Evolutionary conservation across 2,888 invertebrate species (phyloP), one percentile per base, ranked within the genome.

Genomic region (Caenorhabditis japonica): DNA sequence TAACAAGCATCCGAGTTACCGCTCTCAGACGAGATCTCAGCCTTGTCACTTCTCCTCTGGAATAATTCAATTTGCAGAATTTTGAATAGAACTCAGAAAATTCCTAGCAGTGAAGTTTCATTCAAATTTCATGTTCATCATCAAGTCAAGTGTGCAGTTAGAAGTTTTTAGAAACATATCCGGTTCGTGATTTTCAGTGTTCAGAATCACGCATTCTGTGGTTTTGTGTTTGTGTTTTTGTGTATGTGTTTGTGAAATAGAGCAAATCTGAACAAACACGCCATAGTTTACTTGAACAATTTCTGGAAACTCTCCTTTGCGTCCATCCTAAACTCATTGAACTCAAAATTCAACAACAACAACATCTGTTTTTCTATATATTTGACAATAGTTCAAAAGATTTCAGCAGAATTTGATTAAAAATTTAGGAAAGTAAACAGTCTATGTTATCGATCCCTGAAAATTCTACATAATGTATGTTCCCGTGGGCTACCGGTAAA

Each of bases 1-100:
- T 75, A 5, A 81, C 79, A 12, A 82, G 75, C 82, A 82, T 82
- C 19, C 82, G 39, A 2, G 82, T 82, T 21, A 80, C 82, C 3
- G 82, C 76, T 10, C 82, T 68, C 15, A 82, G 52, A 25, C 82
- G 68, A 10, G 79, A 78, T 25, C 76, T 61, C 27, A 81, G 72
- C 23, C 80, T 51, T n/a, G 76, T 68, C 4, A 72, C 71, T 59
- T 80, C 82, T 12, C 80, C 82, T 58, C 80, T 82, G 70, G 49
- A 80, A 73, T 43, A 10, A 7, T 4, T 13, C n/a, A 12, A 3
- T n/a, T 27, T 55, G 5, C 21, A 30, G 53, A 7, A 2, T n/a
- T 21, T 27, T 15, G 25, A 39, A n/a, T 17, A 23, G 64, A 38
- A 36, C 21, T 44, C 47, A 52, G 43, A 15, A 27, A 23, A 25